These are phyloP conservation scores for Dendrocincla fuliginosa DNA, from an alignment of 2,797 vertebrate species.

Conservation along the genomic window DNA sequence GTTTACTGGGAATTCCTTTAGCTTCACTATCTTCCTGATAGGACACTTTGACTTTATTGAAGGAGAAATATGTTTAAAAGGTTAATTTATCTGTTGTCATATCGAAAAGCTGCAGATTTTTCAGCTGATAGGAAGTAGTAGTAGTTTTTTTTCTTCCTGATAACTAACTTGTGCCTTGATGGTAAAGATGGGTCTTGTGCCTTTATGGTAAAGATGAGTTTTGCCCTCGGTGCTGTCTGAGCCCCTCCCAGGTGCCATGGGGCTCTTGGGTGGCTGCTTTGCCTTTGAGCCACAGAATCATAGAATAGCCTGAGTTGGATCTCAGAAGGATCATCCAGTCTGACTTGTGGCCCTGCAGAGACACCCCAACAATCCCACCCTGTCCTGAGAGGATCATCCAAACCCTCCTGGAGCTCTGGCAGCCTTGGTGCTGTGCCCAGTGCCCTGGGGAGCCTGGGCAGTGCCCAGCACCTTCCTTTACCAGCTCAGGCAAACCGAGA, in stretches of 20 bases:
- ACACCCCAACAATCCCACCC: background rate
- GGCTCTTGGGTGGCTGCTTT: background rate
- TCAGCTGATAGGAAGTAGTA: background rate
- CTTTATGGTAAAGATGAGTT: background rate
- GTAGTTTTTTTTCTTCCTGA: rapidly evolving
- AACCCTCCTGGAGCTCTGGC: rapidly evolving
- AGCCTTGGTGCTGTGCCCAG: background rate
- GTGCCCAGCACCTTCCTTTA: background rate
- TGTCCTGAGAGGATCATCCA: rapidly evolving
- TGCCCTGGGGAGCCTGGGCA: background rate
- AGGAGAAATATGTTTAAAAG: background rate
- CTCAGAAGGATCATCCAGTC: background rate
- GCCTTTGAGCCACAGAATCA: background rate
- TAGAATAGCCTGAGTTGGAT: background rate
- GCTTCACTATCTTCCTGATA: background rate
- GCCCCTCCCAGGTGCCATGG: rapidly evolving
- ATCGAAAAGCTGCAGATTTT: background rate
- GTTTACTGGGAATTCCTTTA: background rate
- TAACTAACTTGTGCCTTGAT: background rate
- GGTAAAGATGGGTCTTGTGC: background rate
- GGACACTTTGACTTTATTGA: background rate
- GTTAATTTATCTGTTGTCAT: background rate
- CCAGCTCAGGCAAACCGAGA: background rate
- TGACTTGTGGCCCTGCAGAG: too few species aligned
- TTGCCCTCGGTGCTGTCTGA: background rate